These are phyloP conservation scores for Setipinna tenuifilis DNA, from an alignment of 2,797 vertebrate genomes.

Conservation along the genomic window DNA sequence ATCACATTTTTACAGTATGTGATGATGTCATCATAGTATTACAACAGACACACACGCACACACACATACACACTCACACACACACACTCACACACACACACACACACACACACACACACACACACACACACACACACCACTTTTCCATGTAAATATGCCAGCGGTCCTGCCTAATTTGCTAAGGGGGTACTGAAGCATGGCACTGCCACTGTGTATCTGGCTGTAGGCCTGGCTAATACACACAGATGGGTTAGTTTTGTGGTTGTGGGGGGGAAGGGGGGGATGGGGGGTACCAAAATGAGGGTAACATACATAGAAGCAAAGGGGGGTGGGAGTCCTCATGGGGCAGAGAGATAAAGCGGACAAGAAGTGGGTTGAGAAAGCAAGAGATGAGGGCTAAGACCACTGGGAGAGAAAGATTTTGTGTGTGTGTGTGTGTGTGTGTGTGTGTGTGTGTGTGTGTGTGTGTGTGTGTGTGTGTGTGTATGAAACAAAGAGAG, in stretches of 20 bases:
- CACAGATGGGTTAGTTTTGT: slow-evolving; percentile 36
- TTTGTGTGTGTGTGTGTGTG: too few relatives aligned
- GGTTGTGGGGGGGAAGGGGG: neutral
- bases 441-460: too few relatives aligned
- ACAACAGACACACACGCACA: slow-evolving; percentile 6
- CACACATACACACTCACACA: neutral
- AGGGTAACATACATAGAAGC: neutral
- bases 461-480: too few relatives aligned
- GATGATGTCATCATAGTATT: neutral
- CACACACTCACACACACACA: neutral
- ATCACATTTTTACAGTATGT: neutral
- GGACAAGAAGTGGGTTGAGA: slow-evolving; percentile 12
- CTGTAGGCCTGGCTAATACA: slow-evolving; percentile 38
- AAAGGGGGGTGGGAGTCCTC: neutral
- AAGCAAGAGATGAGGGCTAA: neutral
- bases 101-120: slow-evolving; percentile 33
- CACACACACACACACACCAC: neutral
- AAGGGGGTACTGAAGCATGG: slow-evolving; percentile 29
- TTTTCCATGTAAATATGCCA: slow-evolving; percentile 45
- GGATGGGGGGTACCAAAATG: slow-evolving; percentile 56
- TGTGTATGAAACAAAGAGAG: neutral
- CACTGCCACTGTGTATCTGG: neutral
- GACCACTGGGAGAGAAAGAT: neutral
- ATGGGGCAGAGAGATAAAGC: neutral
- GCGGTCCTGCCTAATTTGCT: neutral